phyloP scores from a whole-genome alignment of 2,888 invertebrate genomes.

The Noctua comes region DNA sequence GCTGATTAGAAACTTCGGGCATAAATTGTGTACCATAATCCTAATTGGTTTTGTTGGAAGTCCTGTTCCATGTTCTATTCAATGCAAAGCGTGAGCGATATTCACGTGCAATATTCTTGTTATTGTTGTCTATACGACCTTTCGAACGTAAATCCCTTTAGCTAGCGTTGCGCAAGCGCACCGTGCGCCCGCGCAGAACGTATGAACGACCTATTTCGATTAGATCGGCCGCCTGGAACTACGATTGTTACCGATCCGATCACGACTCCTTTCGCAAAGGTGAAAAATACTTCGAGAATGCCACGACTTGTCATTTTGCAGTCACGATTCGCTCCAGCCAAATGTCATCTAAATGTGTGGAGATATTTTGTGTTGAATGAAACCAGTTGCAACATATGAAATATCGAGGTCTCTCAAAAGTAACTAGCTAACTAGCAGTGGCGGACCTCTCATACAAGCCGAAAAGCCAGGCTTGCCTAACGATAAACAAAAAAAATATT shows the following conservation, averaged over 20 bases:
- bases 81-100: conserved; percentile 66
- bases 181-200: conserved; percentile 68
- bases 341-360: conserved; percentile 83
- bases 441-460: no score
- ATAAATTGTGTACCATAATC: conserved; percentile 47
- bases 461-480: no score
- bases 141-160: conserved; percentile 64
- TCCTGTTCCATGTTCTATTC: conserved; percentile 54
- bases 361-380: conserved; percentile 67
- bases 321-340: conserved; percentile 83
- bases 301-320: conserved; percentile 89
- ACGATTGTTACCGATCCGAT: conserved; percentile 87
- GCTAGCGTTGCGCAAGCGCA: conserved; percentile 74
- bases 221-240: conserved; percentile 80
- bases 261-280: conserved; percentile 89
- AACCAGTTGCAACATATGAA: conserved; percentile 63
- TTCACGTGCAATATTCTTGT: conserved; percentile 61
- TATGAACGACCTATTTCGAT: conserved; percentile 83
- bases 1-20: conserved; percentile 17
- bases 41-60: conserved; percentile 47
- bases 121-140: conserved; percentile 66
- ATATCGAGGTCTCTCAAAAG: conserved; percentile 66
- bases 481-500: no score
- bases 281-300: conserved; percentile 89
- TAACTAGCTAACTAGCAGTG: conserved; percentile 39